Evolutionary conservation across 2,888 invertebrate genomes (phyloP), one percentile per base, ranked within the genome.

Genomic region (Psylliodes chrysocephalus): DNA sequence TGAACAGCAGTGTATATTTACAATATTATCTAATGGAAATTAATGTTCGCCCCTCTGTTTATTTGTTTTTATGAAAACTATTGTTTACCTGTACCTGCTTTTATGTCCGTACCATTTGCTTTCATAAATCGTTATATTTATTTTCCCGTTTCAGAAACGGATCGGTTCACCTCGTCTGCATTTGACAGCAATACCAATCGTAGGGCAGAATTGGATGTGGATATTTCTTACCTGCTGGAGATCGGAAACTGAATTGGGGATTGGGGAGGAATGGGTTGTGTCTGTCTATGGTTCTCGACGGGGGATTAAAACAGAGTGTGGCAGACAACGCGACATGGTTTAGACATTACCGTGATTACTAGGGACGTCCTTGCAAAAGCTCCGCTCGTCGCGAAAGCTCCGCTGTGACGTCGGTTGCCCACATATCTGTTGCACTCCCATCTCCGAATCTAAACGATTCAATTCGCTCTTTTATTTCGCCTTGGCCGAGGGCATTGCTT

Each of bases 311-410:
- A 74, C 60, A 75, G n/a, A n/a, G 75, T 76, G 76, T 74, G 76
- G 72, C 75, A 71, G 72, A 68, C 74, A 70, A 71, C 30, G 72
- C 77, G 77, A 81, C 81, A 81, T 81, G 82, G 78, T 81, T 82
- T 81, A 78, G 82, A 82, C 82, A 81, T 82, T 82, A 81, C 77
- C 70, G 78, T 80, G 81, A 82, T 82, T 82, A 80, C 79, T 72
- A 73, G 75, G 75, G 78, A 75, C 74, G 68, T 54, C n/a, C n/a
- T n/a, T 60, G 67, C 60, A 60, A 65, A 60, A 64, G 66, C 35
- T 64, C 66, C 61, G 78, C 79, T 78, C 80, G 78, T 81, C n/a
- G n/a, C n/a, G n/a, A n/a, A n/a, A n/a, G n/a, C n/a, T n/a, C n/a
- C n/a, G n/a, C n/a, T n/a, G n/a, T n/a, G n/a, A n/a, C n/a, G n/a